A percentile compares a stretch with the other conserved stretches of the same genome.
Conservation (phyloP, 1,140 invertebrate genomes). For the Aricia agestis region DNA sequence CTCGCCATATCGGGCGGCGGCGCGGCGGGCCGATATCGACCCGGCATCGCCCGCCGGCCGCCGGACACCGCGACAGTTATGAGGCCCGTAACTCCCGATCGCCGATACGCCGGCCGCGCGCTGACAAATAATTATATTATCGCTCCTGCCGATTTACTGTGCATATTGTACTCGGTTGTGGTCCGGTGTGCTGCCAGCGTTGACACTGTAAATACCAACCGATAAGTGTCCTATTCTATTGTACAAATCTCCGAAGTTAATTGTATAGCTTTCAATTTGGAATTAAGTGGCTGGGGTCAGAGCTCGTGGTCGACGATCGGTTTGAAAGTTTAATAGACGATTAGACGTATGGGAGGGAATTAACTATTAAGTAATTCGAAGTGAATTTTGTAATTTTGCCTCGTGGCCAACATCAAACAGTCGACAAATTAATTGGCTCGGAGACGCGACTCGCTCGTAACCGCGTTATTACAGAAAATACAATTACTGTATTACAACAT, state of each 20-base stretch:
- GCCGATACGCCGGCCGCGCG: neutral
- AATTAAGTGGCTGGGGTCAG: neutral
- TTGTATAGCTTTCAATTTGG: neutral
- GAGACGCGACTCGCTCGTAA: neutral
- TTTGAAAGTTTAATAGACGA: neutral
- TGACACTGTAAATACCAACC: too few species aligned
- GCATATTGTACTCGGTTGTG: neutral
- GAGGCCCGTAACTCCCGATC: neutral
- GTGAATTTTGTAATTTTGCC: neutral
- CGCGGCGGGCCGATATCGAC: too few species aligned
- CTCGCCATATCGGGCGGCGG: neutral
- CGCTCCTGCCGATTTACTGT: neutral
- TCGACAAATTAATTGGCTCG: neutral
- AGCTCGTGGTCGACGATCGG: neutral
- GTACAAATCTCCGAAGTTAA: neutral
- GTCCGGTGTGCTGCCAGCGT: neutral
- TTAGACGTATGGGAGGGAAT: neutral
- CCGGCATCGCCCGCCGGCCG: neutral
- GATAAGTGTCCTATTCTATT: neutral
- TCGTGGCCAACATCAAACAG: neutral
- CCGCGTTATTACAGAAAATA: neutral
- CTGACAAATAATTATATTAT: neutral
- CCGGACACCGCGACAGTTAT: neutral
- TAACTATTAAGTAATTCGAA: neutral
- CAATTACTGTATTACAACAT: neutral